Conservation (phyloP, 2,113 vertebrate species). For the Uropsilus gracilis region DNA sequence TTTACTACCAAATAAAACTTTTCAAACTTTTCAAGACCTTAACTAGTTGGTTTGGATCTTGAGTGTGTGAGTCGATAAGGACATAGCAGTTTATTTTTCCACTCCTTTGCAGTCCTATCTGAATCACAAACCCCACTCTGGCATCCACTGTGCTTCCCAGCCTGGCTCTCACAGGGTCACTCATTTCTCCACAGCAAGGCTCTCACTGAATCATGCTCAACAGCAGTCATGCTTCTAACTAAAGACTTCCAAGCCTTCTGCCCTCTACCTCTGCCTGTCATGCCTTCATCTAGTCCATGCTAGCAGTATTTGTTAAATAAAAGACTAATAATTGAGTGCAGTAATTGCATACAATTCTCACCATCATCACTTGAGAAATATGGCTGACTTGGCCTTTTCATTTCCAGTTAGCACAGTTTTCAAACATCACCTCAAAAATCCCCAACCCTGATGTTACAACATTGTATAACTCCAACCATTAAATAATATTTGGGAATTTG, state of each 20-base stretch:
- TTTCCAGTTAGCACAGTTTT: not conserved
- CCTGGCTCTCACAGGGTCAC: not conserved
- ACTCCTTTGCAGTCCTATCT: not conserved
- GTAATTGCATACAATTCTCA: not conserved
- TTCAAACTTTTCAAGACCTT: conserved; percentile 61
- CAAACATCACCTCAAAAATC: not conserved
- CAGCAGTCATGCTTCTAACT: not conserved
- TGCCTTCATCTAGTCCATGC: not conserved
- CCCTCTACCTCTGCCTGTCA: too few species aligned
- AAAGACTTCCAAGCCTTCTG: not conserved
- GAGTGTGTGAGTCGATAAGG: not conserved
- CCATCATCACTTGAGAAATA: not conserved
- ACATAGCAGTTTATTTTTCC: not conserved
- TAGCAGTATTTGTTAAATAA: not conserved
- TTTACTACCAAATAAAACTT: conserved; percentile 69
- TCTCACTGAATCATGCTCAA: not conserved
- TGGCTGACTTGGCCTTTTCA: not conserved
- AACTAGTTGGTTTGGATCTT: not conserved
- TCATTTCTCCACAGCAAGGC: not conserved
- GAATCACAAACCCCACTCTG: not conserved
- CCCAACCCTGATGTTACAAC: not conserved
- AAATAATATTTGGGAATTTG: not conserved
- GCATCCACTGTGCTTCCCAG: not conserved
- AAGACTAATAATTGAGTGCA: not conserved
- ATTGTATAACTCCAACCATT: not conserved